A percentile compares a stretch with the other conserved stretches of the same genome.
Conservation (phyloP, 2,888 invertebrate species). For the Ashinkailepas kermadecensis region DNA sequence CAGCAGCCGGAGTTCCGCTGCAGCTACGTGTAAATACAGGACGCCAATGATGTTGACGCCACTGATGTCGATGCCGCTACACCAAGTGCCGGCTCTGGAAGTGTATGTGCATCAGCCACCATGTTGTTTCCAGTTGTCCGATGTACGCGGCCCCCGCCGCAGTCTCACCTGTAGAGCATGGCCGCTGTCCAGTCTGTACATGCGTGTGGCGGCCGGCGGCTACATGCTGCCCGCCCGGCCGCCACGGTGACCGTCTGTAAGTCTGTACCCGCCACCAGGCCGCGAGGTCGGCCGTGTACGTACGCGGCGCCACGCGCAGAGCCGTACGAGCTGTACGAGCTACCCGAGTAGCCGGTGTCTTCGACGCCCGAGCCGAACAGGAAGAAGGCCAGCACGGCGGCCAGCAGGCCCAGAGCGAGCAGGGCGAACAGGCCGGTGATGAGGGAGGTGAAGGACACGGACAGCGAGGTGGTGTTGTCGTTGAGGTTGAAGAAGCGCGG, state of each 20-base stretch:
- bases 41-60: too few relatives aligned
- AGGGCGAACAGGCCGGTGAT: not conserved
- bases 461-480: slow-evolving; percentile 12
- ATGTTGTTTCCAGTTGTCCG: not conserved
- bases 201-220: not conserved
- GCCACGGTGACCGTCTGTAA: not conserved
- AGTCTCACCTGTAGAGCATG: not conserved
- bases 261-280: not conserved
- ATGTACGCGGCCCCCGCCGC: not conserved
- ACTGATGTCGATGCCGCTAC: too few relatives aligned
- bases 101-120: too few relatives aligned
- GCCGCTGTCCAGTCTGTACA: not conserved
- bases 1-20: too few relatives aligned
- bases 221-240: not conserved
- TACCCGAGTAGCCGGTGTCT: not conserved
- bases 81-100: too few relatives aligned
- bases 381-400: not conserved
- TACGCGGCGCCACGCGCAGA: not conserved
- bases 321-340: slow-evolving; percentile 1
- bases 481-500: slow-evolving; percentile 28
- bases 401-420: not conserved
- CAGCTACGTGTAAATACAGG: too few relatives aligned
- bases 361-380: not conserved
- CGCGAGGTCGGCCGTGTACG: not conserved
- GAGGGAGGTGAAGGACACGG: slow-evolving; percentile 9